Conservation (phyloP, 2,797 vertebrate species). For the Amphiprion clarkii region DNA sequence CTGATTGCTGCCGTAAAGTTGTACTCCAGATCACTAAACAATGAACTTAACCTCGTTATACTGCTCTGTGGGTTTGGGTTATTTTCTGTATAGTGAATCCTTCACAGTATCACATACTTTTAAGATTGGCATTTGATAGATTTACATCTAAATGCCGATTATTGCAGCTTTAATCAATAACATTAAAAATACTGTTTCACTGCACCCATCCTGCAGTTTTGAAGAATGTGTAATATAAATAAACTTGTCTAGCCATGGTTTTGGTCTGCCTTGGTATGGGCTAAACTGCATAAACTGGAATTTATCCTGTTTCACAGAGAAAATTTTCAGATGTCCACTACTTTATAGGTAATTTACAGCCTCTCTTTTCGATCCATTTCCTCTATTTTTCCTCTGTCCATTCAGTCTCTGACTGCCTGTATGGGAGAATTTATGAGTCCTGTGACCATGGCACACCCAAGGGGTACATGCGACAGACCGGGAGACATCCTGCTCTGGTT, state of each 20-base stretch:
- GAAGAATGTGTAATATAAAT: too few species aligned
- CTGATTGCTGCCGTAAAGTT: background rate
- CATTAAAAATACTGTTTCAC: too few species aligned
- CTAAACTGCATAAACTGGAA: background rate
- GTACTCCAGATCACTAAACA: too few species aligned
- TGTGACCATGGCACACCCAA: constrained; percentile 55
- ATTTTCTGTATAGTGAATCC: background rate
- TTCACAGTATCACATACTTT: background rate
- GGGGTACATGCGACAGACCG: constrained; percentile 52
- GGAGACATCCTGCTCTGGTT: constrained; percentile 76
- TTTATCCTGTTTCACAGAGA: accelerated
- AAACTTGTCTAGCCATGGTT: background rate
- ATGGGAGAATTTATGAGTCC: constrained; percentile 75
- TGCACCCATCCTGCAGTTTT: too few species aligned
- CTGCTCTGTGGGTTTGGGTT: background rate
- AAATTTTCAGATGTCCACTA: background rate
- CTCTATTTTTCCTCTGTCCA: constrained; percentile 8
- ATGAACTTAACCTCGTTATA: too few species aligned
- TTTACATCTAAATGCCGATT: background rate
- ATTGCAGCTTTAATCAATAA: too few species aligned
- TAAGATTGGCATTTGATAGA: background rate
- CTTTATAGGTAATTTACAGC: constrained; percentile 9
- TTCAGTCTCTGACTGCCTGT: constrained; percentile 37
- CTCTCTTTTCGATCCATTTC: constrained; percentile 4
- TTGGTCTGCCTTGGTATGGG: background rate